Conservation (phyloP, 2,888 invertebrate species). For the Acanthococcus lagerstroemiae region DNA sequence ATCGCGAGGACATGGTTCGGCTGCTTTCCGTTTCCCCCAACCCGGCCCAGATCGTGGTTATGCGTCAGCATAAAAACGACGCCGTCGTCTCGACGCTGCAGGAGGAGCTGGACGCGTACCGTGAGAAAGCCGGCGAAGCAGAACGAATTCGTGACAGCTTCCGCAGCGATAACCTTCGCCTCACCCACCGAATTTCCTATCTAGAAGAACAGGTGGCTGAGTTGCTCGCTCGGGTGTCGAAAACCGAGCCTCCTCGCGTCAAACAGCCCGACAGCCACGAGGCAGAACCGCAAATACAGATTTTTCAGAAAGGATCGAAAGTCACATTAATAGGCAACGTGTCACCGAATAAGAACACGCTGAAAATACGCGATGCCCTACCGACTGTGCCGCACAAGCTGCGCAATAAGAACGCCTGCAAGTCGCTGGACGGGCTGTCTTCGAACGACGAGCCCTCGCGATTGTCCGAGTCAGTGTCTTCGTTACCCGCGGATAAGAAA, state of each 20-base stretch:
- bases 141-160: conserved; percentile 52
- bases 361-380: neutral
- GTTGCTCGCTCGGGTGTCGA: conserved; percentile 35
- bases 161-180: conserved; percentile 67
- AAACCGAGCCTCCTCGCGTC: neutral
- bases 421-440: neutral
- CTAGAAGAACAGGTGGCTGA: conserved; percentile 75
- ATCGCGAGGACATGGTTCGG: conserved; percentile 59
- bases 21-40: conserved; percentile 52
- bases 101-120: conserved; percentile 50
- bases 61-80: conserved; percentile 43
- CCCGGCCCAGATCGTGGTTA: conserved; percentile 55
- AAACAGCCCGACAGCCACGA: neutral
- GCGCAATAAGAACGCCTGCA: neutral
- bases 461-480: neutral
- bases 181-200: conserved; percentile 80
- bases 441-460: neutral
- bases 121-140: conserved; percentile 53
- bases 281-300: conserved; percentile 41
- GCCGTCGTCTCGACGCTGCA: conserved; percentile 43
- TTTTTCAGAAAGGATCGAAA: conserved; percentile 71
- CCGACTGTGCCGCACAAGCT: conserved; percentile 6
- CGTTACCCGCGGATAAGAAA: neutral
- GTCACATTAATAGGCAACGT: conserved; percentile 62
- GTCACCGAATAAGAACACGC: conserved; percentile 46